Conservation (phyloP, 64 coral and sea anemone genomes). For the Montipora sp. region DNA sequence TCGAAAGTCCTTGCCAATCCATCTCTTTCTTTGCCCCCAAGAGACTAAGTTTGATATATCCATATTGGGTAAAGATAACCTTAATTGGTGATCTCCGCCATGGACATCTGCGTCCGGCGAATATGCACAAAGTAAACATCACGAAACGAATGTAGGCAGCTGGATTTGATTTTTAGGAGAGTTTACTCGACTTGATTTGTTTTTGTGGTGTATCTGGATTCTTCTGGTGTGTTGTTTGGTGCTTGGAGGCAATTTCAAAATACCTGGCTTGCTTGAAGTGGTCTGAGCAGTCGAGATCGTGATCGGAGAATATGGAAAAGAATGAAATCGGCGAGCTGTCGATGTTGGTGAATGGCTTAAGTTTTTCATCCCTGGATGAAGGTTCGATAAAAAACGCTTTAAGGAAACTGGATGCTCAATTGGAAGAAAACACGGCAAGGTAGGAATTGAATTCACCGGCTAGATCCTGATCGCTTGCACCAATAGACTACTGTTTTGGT, state of each 20-base stretch:
- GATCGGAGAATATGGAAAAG: background rate
- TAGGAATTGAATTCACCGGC: background rate
- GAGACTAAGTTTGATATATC: background rate
- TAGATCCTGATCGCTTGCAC: background rate
- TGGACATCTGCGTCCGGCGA: slow-evolving; percentile 20
- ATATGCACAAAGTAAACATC: background rate
- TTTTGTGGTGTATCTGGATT: background rate
- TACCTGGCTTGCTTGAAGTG: too few species aligned
- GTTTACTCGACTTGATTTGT: background rate
- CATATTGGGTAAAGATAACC: slow-evolving; percentile 28
- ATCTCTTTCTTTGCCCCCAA: background rate
- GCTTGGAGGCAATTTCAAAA: background rate
- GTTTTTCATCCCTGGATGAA: slow-evolving; percentile 41
- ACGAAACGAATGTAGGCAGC: background rate
- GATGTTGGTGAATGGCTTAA: slow-evolving; percentile 57
- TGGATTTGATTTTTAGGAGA: background rate
- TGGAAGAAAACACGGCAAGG: slow-evolving; percentile 66
- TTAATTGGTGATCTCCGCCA: background rate
- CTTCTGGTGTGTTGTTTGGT: background rate
- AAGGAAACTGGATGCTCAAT: slow-evolving; percentile 41
- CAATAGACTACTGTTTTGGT: background rate
- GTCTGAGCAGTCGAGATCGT: background rate
- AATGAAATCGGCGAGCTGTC: slow-evolving; percentile 36
- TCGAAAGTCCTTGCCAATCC: background rate
- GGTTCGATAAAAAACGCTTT: slow-evolving; percentile 60